A percentile compares a stretch with the other conserved stretches of the same genome.
These are phyloP conservation scores for Genyomyrus donnyi DNA, from an alignment of 2,113 vertebrate genomes.

Conservation along the genomic window DNA sequence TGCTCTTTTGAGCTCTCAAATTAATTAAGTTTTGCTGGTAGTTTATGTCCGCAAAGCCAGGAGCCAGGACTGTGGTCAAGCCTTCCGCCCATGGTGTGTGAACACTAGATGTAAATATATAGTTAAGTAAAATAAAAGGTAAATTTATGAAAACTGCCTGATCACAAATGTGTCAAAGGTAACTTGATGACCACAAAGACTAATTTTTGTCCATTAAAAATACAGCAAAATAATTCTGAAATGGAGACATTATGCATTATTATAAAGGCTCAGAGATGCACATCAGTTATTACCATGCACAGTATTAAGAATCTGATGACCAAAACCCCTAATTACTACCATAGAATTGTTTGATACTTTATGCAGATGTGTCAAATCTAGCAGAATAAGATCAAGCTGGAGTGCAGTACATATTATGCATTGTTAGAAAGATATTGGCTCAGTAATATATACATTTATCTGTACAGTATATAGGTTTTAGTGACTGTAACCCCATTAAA, in stretches of 20 bases:
- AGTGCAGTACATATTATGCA: not conserved
- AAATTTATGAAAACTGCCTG: not conserved
- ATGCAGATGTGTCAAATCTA: not conserved
- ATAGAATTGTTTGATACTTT: not conserved
- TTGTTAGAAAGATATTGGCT: not conserved
- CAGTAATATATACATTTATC: not conserved
- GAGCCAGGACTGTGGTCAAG: not conserved
- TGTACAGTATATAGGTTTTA: not conserved
- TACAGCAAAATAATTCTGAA: not conserved
- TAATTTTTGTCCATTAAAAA: not conserved
- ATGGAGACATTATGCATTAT: not conserved
- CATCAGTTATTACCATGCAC: not conserved
- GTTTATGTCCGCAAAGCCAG: not conserved
- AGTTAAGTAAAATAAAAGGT: not conserved
- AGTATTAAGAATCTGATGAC: not conserved
- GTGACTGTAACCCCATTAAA: not conserved
- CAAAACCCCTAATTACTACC: not conserved
- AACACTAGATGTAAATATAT: not conserved
- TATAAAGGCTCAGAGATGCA: not conserved
- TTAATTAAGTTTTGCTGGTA: not conserved
- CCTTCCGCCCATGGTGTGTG: not conserved
- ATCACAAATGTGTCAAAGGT: not conserved
- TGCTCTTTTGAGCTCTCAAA: not conserved
- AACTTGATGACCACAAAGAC: not conserved
- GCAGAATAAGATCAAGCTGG: not conserved